Evolutionary conservation across 2,797 vertebrate genomes (phyloP).

Genomic region (Lagodon rhomboides): DNA sequence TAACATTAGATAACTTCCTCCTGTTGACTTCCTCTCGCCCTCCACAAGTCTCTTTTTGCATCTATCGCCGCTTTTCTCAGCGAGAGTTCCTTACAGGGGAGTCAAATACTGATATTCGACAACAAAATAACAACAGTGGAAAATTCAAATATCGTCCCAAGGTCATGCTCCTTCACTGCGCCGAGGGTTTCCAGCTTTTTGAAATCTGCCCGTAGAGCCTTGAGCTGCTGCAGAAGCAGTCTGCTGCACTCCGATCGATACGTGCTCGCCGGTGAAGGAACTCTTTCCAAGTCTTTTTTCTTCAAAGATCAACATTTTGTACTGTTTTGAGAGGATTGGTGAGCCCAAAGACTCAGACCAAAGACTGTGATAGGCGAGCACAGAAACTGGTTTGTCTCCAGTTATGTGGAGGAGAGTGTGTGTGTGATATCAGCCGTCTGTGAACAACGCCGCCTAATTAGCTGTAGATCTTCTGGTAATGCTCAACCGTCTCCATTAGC

Average conservation of each 20-base stretch:
- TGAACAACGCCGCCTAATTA: constrained; percentile 28
- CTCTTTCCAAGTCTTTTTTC: constrained; percentile 2
- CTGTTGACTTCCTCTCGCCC: background rate
- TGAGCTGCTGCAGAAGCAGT: constrained; percentile 10
- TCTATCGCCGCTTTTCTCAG: background rate
- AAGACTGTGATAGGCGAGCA: constrained; percentile 4
- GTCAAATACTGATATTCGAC: background rate
- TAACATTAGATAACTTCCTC: constrained; percentile 14
- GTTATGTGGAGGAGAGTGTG: background rate
- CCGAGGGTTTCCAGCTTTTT: constrained; percentile 5
- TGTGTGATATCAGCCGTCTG: background rate
- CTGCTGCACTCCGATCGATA: constrained; percentile 32
- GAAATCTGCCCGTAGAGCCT: background rate
- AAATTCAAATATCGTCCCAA: constrained; percentile 6
- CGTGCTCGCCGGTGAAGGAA: background rate
- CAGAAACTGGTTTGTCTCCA: background rate
- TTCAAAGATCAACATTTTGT: constrained; percentile 30
- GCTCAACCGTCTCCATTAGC: background rate
- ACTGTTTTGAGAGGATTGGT: constrained; percentile 20
- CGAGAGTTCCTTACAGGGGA: background rate
- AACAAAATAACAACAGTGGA: constrained; percentile 20
- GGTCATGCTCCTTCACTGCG: background rate
- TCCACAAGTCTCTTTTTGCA: background rate
- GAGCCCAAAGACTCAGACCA: background rate
- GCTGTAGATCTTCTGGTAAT: constrained; percentile 12